Conservation (phyloP, 2,113 vertebrate genomes). For the Ifrita kowaldi region DNA sequence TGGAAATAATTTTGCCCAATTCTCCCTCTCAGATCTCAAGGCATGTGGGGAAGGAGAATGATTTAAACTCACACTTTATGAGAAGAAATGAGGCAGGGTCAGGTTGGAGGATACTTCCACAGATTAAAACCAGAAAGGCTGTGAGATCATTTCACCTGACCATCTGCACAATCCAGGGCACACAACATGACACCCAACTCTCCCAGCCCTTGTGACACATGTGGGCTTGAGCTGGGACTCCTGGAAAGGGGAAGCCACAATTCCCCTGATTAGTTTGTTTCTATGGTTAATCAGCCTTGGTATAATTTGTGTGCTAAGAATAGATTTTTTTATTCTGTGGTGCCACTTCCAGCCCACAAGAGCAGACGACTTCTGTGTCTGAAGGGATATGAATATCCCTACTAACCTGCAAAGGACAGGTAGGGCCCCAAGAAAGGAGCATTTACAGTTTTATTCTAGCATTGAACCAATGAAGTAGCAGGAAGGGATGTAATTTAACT, state of each 20-base stretch:
- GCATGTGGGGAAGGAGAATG: not conserved
- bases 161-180: not conserved
- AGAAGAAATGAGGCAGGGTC: not conserved
- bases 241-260: not conserved
- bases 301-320: constrained; percentile 52
- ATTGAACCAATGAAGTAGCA: not conserved
- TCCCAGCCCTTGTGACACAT: not conserved
- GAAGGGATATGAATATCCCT: not conserved
- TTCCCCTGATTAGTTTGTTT: constrained; percentile 4
- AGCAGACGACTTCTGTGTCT: not conserved
- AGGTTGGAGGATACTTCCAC: fast-evolving
- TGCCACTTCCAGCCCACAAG: not conserved
- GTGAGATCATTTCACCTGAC: not conserved
- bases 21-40: not conserved
- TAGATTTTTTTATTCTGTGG: not conserved
- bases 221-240: not conserved
- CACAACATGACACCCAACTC: fast-evolving
- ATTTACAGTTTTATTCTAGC: not conserved
- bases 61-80: not conserved
- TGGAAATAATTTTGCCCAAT: not conserved
- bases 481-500: not conserved
- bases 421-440: not conserved
- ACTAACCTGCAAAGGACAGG: not conserved
- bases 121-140: not conserved
- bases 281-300: constrained; percentile 13